Evolutionary conservation across 2,888 invertebrate species (phyloP).

Genomic region (Drosophila lutescens): DNA sequence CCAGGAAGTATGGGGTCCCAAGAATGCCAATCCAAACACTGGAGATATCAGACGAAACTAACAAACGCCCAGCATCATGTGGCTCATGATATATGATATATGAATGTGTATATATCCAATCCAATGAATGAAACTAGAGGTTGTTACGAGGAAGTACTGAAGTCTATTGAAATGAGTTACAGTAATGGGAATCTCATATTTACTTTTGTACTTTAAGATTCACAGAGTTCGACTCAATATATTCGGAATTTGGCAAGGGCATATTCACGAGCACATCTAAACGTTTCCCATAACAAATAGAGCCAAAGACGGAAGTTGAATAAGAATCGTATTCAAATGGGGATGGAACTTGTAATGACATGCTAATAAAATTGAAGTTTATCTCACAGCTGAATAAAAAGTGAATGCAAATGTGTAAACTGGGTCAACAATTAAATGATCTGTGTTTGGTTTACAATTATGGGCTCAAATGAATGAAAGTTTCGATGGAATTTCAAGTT

Average conservation of each 20-base stretch:
- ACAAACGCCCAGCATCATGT: slow-evolving; percentile 2
- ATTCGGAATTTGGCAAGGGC: neutral
- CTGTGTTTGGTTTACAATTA: neutral
- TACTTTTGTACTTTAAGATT: too few relatives aligned
- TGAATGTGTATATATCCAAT: neutral
- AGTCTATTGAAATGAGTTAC: neutral
- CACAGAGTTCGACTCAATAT: neutral
- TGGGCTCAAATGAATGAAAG: neutral
- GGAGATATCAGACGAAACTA: slow-evolving; percentile 14
- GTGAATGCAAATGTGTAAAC: slow-evolving; percentile 4
- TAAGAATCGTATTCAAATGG: slow-evolving; percentile 9
- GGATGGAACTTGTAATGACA: neutral
- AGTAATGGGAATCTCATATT: neutral
- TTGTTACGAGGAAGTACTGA: neutral
- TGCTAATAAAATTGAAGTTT: slow-evolving; percentile 4
- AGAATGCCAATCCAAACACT: slow-evolving; percentile 32
- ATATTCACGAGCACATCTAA: neutral
- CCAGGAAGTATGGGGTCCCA: slow-evolving; percentile 48
- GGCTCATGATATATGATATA: slow-evolving; percentile 10
- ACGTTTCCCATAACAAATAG: neutral
- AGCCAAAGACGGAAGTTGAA: slow-evolving; percentile 5
- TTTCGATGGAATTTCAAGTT: too few relatives aligned
- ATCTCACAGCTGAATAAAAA: slow-evolving; percentile 1
- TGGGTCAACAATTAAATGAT: slow-evolving; percentile 7
- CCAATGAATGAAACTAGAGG: slow-evolving; percentile 1